Evolutionary conservation across 2,113 vertebrate genomes (phyloP).

Genomic region (Triplophysa siluroides): DNA sequence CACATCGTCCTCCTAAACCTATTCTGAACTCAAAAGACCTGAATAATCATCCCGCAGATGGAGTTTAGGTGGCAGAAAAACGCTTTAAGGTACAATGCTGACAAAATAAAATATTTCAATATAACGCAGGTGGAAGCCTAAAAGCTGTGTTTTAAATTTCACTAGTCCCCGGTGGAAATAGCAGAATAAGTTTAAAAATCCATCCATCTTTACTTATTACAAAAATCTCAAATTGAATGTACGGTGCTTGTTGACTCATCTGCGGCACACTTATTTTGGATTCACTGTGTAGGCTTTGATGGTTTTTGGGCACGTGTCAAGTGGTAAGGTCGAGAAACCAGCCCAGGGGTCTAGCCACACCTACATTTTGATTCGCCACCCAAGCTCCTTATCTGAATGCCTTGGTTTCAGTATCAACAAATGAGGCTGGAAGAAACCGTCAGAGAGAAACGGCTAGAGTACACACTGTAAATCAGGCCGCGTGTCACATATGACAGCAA

Average conservation of each 20-base stretch:
- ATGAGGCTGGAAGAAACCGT: too few species aligned
- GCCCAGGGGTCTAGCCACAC: too few species aligned
- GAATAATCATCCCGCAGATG: slow-evolving; percentile 32
- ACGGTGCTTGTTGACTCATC: not conserved
- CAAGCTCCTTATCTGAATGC: too few species aligned
- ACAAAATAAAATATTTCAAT: slow-evolving; percentile 35
- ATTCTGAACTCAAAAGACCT: slow-evolving; percentile 24
- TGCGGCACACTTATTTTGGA: not conserved
- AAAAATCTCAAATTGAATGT: not conserved
- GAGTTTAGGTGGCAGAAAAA: slow-evolving; percentile 40
- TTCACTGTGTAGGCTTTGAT: not conserved
- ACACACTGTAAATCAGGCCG: too few species aligned
- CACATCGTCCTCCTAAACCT: slow-evolving; percentile 16
- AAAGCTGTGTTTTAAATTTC: not conserved
- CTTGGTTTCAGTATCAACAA: too few species aligned
- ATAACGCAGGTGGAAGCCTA: slow-evolving; percentile 21
- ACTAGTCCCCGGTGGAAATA: not conserved
- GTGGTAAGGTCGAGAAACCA: too few species aligned
- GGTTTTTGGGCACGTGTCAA: not conserved
- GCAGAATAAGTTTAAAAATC: not conserved
- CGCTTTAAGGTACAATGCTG: slow-evolving; percentile 6
- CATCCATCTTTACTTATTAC: not conserved
- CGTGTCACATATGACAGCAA: too few species aligned
- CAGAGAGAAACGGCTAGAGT: too few species aligned
- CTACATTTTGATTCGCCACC: too few species aligned